Evolutionary conservation across 1,140 invertebrate species (phyloP), one percentile per base, ranked within the genome.

Genomic region (Holotrichia oblita): DNA sequence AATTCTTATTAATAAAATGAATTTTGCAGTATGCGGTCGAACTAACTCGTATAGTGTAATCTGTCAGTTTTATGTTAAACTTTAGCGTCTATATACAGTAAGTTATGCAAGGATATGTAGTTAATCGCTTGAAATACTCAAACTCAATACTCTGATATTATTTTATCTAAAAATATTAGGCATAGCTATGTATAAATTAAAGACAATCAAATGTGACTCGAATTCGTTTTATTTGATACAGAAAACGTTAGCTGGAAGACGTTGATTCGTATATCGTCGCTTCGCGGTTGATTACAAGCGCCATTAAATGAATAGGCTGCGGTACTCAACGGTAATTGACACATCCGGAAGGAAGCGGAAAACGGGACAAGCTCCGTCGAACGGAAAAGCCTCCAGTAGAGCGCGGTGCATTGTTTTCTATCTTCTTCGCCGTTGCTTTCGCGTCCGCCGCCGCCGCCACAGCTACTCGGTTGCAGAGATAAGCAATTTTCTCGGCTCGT

Each of bases 401-500:
- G 64, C 78, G 59, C 80, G 80, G 22, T 79, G 81, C 83, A 82
- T 83, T 82, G 82, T 82, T 80, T 81, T 64, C 61, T 78, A 76
- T 55, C 77, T 76, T 73, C 76, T 27, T 41, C 34, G 77, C 48
- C 69, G 69, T 61, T 76, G 48, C 41, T 42, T 48, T 55, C 44
- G 76, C 80, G 24, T 55, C 74, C 83, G 79, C 55, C 83, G n/a
- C n/a, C n/a, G n/a, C n/a, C n/a, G n/a, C n/a, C n/a, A n/a, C n/a
- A n/a, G 79, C 34, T 48, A 20, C 78, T 64, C 77, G 40, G 48
- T 81, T 82, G 82, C 81, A 84, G 85, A 87, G 85, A 85, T 87
- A 87, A 87, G 91, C 91, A 91, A 91, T 91, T 91, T 91, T 91
- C 91, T 91, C 89, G 89, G 89, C 89, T 91, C 90, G 90, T 91